A percentile compares a stretch with the other conserved stretches of the same genome.
Evolutionary conservation across 2,888 invertebrate species (phyloP).

Genomic region (Eutolmus rufibarbis): DNA sequence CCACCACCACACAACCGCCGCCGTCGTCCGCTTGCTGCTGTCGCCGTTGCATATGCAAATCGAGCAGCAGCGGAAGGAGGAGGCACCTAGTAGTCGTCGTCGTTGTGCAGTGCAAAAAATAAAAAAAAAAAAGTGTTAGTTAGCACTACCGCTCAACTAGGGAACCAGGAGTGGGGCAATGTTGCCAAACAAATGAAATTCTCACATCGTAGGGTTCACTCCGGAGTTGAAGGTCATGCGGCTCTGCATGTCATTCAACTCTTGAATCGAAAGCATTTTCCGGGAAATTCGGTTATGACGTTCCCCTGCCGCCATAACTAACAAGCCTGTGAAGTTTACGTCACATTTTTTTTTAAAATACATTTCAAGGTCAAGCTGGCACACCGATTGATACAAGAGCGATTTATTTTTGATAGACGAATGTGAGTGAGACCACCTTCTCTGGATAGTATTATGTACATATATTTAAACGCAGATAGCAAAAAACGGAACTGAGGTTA

Average conservation of each 20-base stretch:
- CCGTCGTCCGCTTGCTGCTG: neutral
- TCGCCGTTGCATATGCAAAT: slow-evolving; percentile 2
- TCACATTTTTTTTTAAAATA: neutral
- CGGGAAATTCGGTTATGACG: slow-evolving; percentile 28
- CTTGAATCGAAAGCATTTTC: slow-evolving; percentile 33
- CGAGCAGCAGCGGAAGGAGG: neutral
- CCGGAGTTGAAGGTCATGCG: slow-evolving; percentile 37
- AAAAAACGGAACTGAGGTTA: neutral
- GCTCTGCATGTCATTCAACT: slow-evolving; percentile 37
- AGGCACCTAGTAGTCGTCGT: neutral
- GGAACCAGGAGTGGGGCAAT: slow-evolving; percentile 39
- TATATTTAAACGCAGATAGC: no score
- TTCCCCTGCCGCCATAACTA: neutral
- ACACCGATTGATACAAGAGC: neutral
- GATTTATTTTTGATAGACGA: neutral
- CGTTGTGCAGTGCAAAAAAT: neutral
- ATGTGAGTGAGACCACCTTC: neutral
- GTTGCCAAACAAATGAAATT: slow-evolving; percentile 42
- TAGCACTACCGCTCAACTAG: slow-evolving; percentile 27
- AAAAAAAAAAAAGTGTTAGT: slow-evolving; percentile 12
- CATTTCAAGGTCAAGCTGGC: neutral
- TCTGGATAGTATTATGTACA: neutral
- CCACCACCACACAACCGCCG: neutral
- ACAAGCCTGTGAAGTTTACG: neutral
- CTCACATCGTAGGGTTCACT: slow-evolving; percentile 35